A percentile compares a stretch with the other conserved stretches of the same genome.
phyloP scores from a whole-genome alignment of 2,888 invertebrate species.

The Folsomia candida region DNA sequence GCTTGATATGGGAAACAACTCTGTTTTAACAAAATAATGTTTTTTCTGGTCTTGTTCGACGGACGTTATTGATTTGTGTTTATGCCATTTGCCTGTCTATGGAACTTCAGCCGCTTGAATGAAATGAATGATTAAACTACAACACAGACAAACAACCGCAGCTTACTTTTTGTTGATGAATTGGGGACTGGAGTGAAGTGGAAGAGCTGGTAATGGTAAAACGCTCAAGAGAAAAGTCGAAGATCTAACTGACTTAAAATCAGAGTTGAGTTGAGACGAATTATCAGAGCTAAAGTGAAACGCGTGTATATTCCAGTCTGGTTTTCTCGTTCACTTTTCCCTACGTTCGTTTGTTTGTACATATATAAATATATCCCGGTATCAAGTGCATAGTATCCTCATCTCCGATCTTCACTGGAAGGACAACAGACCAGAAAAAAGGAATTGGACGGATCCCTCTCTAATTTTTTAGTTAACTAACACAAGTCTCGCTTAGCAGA shows the following conservation, averaged over 20 bases:
- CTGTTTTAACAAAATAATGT: no score
- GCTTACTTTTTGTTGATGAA: slow-evolving; percentile 1
- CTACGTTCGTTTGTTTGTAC: no score
- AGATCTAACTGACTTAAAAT: not conserved
- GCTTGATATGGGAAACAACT: no score
- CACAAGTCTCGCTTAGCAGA: not conserved
- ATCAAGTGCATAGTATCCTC: no score
- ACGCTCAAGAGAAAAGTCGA: slow-evolving; percentile 2
- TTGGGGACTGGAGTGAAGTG: not conserved
- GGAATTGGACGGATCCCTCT: slow-evolving; percentile 2
- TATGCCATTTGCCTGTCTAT: no score
- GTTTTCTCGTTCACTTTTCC: slow-evolving; percentile 3
- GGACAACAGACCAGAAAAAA: not conserved
- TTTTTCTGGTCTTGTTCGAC: no score
- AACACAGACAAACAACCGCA: not conserved
- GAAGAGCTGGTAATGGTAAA: not conserved
- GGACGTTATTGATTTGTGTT: no score
- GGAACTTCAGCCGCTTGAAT: no score
- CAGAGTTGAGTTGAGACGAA: not conserved
- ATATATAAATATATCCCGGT: no score
- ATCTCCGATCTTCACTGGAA: not conserved
- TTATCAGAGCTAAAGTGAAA: not conserved
- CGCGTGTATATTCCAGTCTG: not conserved
- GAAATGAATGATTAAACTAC: not conserved
- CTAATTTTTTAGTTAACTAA: not conserved